These are phyloP conservation scores for Neodontobutis hainanensis DNA, from an alignment of 2,113 vertebrate genomes.

Conservation along the genomic window DNA sequence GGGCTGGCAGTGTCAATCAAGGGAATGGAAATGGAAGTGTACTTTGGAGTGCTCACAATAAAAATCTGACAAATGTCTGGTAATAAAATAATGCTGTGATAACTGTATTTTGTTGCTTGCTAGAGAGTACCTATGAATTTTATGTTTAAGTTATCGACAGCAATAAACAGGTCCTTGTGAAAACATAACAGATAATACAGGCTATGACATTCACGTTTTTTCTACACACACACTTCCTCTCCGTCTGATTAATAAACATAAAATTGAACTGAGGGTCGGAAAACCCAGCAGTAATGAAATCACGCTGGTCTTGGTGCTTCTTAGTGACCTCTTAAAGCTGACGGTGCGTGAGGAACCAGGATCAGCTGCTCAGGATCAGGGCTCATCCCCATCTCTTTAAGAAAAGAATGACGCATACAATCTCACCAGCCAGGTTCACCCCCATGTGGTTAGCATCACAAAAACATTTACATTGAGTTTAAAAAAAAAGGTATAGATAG, in stretches of 20 bases:
- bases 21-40: too few species aligned
- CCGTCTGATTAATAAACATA: conserved; percentile 10
- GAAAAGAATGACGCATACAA: conserved; percentile 59
- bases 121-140: too few species aligned
- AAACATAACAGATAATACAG: conserved; percentile 6
- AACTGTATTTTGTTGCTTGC: too few species aligned
- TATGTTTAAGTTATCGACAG: not conserved
- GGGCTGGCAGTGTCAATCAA: too few species aligned
- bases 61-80: too few species aligned
- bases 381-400: conserved; percentile 69
- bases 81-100: too few species aligned
- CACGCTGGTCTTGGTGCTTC: not conserved
- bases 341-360: conserved; percentile 54
- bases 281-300: conserved; percentile 8
- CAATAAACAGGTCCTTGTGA: not conserved
- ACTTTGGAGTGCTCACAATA: too few species aligned
- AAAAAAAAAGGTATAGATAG: too few species aligned
- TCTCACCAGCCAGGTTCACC: conserved; percentile 47
- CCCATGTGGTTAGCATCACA: not conserved
- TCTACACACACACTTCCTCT: not conserved
- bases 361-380: conserved; percentile 65
- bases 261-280: conserved; percentile 2
- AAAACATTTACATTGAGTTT: too few species aligned
- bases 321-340: conserved; percentile 54
- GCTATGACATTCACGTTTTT: too few species aligned